Percentiles rank a stretch among this genome's conserved stretches.
Evolutionary conservation across 2,888 invertebrate species (phyloP).

Genomic region (Xiphydria camelus): DNA sequence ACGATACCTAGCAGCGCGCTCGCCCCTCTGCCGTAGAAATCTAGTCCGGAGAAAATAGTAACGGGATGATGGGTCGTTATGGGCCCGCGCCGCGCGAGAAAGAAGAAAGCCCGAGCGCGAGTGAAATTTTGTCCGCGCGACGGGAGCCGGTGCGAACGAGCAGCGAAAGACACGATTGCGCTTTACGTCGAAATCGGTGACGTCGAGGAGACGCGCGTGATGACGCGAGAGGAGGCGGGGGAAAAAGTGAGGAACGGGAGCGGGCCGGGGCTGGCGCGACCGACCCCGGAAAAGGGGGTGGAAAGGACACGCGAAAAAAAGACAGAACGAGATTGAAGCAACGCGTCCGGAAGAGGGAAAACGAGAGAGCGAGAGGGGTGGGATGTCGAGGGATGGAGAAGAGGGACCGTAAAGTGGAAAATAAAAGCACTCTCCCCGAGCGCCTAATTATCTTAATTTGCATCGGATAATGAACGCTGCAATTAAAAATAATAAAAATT

Average conservation of each 20-base stretch:
- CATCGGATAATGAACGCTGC: slow-evolving; percentile 38
- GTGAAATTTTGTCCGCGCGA: neutral
- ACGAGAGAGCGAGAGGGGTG: slow-evolving; percentile 1
- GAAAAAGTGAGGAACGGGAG: slow-evolving; percentile 7
- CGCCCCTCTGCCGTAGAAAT: neutral
- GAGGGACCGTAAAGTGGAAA: slow-evolving; percentile 18
- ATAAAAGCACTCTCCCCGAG: slow-evolving; percentile 31
- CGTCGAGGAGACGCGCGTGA: slow-evolving; percentile 1
- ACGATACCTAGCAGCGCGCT: neutral
- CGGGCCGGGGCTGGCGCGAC: neutral
- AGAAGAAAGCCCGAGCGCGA: slow-evolving; percentile 1
- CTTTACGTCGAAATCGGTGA: too few relatives aligned
- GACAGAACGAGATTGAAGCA: neutral
- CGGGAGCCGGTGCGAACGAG: neutral
- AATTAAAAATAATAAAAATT: slow-evolving; percentile 30
- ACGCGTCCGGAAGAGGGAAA: slow-evolving; percentile 3
- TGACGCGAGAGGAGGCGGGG: slow-evolving; percentile 8
- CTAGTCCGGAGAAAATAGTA: neutral
- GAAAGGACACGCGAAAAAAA: slow-evolving; percentile 5
- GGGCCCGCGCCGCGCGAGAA: neutral
- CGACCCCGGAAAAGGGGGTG: neutral
- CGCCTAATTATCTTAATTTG: slow-evolving; percentile 40
- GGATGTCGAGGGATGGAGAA: too few relatives aligned
- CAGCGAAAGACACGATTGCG: neutral
- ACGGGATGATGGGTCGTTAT: neutral